Evolutionary conservation across 2,888 invertebrate species (phyloP).

Genomic region (Crossocerus cetratus): DNA sequence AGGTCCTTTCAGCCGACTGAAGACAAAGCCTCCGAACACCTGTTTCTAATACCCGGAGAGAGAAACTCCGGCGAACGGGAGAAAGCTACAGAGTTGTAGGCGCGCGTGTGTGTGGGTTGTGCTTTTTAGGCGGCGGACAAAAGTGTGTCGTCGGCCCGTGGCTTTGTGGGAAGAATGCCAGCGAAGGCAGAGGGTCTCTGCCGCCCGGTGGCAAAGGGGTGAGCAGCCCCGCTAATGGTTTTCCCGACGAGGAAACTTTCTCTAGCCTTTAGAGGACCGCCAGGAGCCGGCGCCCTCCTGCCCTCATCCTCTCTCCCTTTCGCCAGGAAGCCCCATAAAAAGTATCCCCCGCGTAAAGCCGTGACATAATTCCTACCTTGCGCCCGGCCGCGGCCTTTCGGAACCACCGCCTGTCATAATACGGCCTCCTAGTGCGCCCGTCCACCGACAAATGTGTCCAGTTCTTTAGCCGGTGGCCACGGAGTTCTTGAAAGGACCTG

Average conservation of each 20-base stretch:
- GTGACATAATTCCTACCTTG: constrained; percentile 58
- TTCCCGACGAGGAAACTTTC: constrained; percentile 52
- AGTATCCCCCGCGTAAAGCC: constrained; percentile 44
- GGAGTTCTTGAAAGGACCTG: no score
- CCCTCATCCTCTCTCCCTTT: no score
- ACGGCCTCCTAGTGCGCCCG: no score
- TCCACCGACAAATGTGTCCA: no score
- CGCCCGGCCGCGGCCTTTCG: constrained; percentile 24
- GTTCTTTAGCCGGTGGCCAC: no score
- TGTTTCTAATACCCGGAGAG: constrained; percentile 42
- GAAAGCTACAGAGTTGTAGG: no score
- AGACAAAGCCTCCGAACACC: constrained; percentile 22
- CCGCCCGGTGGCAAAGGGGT: no score
- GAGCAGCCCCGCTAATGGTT: constrained; percentile 50
- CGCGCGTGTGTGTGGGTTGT: neutral
- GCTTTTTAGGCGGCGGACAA: constrained; percentile 26
- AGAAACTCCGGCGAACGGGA: constrained; percentile 8
- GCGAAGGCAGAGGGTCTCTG: constrained; percentile 4
- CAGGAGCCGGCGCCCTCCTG: no score
- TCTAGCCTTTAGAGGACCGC: constrained; percentile 42
- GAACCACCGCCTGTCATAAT: no score
- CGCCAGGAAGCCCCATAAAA: constrained; percentile 51
- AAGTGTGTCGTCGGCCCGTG: constrained; percentile 26
- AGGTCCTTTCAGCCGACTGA: neutral
- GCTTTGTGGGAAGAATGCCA: constrained; percentile 31